Percentiles rank a stretch among this genome's conserved stretches.
Conservation (phyloP, 2,888 invertebrate species). For the Schizaphis graminum region DNA sequence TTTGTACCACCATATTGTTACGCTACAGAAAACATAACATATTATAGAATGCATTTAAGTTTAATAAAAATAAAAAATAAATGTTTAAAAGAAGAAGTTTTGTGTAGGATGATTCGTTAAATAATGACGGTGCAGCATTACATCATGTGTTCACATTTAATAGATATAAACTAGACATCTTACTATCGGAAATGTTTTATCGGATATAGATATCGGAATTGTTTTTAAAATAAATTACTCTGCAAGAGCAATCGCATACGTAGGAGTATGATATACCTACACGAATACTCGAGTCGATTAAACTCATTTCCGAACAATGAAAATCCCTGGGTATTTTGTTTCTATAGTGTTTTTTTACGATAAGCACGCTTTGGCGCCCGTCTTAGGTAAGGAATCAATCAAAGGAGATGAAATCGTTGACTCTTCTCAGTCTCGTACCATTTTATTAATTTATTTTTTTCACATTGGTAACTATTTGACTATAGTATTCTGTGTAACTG, state of each 20-base stretch:
- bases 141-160: not conserved
- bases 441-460: not conserved
- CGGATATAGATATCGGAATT: not conserved
- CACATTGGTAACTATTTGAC: not conserved
- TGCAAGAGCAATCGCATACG: not conserved
- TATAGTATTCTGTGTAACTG: not conserved
- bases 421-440: not conserved
- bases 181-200: not conserved
- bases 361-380: not conserved
- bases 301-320: not conserved
- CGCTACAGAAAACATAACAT: not conserved
- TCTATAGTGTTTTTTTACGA: not conserved
- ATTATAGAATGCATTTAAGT: not conserved
- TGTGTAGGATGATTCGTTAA: not conserved
- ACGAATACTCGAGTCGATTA: not conserved
- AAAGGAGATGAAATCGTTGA: not conserved
- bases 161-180: not conserved
- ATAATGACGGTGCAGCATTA: not conserved
- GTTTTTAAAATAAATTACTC: not conserved
- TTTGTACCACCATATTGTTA: not conserved
- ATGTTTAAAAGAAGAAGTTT: not conserved
- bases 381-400: conserved; percentile 20
- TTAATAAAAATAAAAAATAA: not conserved
- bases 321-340: conserved; percentile 1
- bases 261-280: not conserved